Conservation (phyloP, 2,888 invertebrate genomes). For the Machimus rusticus region DNA sequence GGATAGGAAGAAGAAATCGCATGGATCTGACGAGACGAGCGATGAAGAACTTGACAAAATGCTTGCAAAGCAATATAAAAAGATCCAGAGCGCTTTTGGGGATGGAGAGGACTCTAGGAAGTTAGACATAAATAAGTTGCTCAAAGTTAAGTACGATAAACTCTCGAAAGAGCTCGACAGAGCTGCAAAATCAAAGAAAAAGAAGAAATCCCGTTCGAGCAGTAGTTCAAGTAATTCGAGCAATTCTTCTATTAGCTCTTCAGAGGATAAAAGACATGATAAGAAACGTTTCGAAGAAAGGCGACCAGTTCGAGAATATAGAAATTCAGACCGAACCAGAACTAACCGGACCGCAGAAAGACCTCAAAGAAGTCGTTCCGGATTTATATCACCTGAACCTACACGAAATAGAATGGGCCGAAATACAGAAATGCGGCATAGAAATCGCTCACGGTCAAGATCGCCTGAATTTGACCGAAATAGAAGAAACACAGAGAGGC, state of each 20-base stretch:
- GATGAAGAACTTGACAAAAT: constrained; percentile 71
- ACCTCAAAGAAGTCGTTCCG: background rate
- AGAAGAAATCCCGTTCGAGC: constrained; percentile 22
- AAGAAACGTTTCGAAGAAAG: background rate
- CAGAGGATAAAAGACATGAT: background rate
- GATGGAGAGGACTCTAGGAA: constrained; percentile 53
- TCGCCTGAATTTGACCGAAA: background rate
- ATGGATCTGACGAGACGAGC: constrained; percentile 47
- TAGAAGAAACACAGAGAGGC: background rate
- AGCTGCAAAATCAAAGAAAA: constrained; percentile 51
- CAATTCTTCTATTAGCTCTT: background rate
- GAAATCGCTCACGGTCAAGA: background rate
- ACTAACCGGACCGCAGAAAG: background rate
- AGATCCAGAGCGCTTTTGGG: constrained; percentile 66
- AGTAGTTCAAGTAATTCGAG: background rate
- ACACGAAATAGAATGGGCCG: background rate
- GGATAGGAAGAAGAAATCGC: constrained; percentile 42
- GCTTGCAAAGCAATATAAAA: constrained; percentile 75
- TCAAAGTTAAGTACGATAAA: constrained; percentile 60
- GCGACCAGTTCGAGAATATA: background rate
- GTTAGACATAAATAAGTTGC: constrained; percentile 57
- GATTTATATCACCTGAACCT: background rate
- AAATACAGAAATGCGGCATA: background rate
- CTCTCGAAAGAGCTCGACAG: constrained; percentile 61
- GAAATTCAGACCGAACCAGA: background rate